These are phyloP conservation scores for Scaptodrosophila latifasciaeformis DNA, from an alignment of 2,888 invertebrate species.

Conservation along the genomic window DNA sequence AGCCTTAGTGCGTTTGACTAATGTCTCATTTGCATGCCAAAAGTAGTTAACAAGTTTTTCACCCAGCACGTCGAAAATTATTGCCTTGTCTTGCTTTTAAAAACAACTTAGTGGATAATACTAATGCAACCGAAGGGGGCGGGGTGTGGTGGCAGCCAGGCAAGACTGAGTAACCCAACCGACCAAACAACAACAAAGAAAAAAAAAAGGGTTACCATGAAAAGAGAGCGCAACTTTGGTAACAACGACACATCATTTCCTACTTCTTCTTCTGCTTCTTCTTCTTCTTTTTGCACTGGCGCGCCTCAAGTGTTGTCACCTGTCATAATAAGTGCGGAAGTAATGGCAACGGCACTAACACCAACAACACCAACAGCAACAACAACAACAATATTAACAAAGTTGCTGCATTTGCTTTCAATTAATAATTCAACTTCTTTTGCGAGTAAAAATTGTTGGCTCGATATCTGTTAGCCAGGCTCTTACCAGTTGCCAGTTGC, in stretches of 20 bases:
- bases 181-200: slow-evolving; percentile 7
- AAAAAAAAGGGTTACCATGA: too few species aligned
- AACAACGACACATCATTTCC: slow-evolving; percentile 59
- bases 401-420: slow-evolving; percentile 45
- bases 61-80: slow-evolving; percentile 34
- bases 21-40: slow-evolving; percentile 69
- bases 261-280: too few species aligned
- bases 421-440: too few species aligned
- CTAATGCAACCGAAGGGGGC: background rate
- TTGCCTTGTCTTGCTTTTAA: slow-evolving; percentile 67
- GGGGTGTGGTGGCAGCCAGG: background rate
- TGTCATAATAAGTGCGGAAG: slow-evolving; percentile 69
- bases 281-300: too few species aligned
- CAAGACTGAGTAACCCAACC: too few species aligned
- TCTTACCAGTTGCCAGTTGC: slow-evolving; percentile 23
- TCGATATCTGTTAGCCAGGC: slow-evolving; percentile 6
- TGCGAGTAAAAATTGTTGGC: slow-evolving; percentile 22
- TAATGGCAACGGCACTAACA: slow-evolving; percentile 37
- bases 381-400: background rate
- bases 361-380: slow-evolving; percentile 21
- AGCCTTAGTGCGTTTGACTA: slow-evolving; percentile 65
- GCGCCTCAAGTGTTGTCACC: slow-evolving; percentile 69
- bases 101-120: slow-evolving; percentile 68
- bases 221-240: too few species aligned
- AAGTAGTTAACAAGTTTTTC: slow-evolving; percentile 66